phyloP scores from a whole-genome alignment of 2,797 vertebrate species.

The Malacoraja senta region DNA sequence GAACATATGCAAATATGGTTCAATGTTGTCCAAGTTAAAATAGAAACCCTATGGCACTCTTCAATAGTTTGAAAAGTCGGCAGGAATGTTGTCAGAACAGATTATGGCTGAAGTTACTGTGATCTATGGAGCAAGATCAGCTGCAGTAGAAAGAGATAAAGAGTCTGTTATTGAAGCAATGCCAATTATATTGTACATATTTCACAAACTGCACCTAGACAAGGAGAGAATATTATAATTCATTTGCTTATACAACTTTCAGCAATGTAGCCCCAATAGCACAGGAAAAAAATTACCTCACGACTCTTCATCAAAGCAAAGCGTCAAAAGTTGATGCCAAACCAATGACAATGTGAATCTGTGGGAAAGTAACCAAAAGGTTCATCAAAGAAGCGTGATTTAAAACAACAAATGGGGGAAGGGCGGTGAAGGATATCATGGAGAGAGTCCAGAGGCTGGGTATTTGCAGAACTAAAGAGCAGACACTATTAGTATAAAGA shows the following conservation, averaged over 20 bases:
- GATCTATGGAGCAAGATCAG: not conserved
- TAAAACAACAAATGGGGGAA: not conserved
- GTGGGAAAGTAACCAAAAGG: not conserved
- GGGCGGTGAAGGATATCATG: not conserved
- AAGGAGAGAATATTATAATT: not conserved
- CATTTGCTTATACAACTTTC: not conserved
- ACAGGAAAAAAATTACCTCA: not conserved
- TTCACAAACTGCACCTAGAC: not conserved
- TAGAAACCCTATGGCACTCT: not conserved
- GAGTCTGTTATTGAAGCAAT: not conserved
- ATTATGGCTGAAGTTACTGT: not conserved
- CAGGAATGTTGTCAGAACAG: not conserved
- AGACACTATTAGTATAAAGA: not conserved
- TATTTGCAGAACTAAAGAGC: not conserved
- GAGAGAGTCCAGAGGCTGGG: not conserved
- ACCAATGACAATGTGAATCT: not conserved
- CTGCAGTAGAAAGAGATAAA: not conserved
- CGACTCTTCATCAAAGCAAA: not conserved
- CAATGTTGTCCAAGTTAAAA: not conserved
- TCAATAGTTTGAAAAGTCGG: not conserved
- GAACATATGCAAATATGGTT: not conserved
- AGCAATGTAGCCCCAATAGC: not conserved
- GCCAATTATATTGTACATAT: not conserved
- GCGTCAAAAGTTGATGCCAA: not conserved
- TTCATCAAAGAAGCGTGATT: not conserved